Base-by-base conservation (phyloP, 2,888 invertebrate species). In the Pheosia gnoma region DNA sequence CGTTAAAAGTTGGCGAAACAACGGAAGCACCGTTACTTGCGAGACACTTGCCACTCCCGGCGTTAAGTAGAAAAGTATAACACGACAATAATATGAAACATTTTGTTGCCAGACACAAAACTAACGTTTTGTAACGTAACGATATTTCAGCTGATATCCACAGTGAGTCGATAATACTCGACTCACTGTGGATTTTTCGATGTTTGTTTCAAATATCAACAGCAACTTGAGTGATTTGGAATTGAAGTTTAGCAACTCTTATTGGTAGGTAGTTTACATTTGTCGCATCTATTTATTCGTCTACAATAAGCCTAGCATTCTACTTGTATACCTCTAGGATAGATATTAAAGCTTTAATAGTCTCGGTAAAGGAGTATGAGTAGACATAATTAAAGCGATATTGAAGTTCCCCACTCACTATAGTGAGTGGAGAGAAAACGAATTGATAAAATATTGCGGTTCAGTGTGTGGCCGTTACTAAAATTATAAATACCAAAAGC, bases 1-100 rank as follows among this genome's bases (percentile, higher is more conserved):
- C 93, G 93, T 93, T 93, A 93, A 93, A 93, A 93, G 87, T 93
- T 92, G 82, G 86, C 74, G 86, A 89, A 89, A 91, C 91, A 91
- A 90, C 91, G 87, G 85, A 86, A 87, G 86, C 86, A 83, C 79
- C 78, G 78, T 79, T 85, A 87, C 88, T 88, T 83, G 77, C 81
- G 80, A 89, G 90, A 91, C 90, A 91, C 91, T 90, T 88, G 91
- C 87, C 83, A 86, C 86, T 85, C 79, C 72, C 79, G 87, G 87
- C 90, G 89, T 85, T 91, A 92, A 92, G 90, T 89, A 90, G 84
- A 86, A 87, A 90, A 92, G 85, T 90, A 86, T 90, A 89, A 88
- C 88, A 85, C 85, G 88, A 85, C 88, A 88, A 88, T 88, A 87
- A 87, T 87, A 88, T 84, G 83, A 86, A 82, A 87, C 85, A 88